Percentiles rank a stretch among this genome's conserved stretches.
These are phyloP conservation scores for Ophion ventricosus DNA, from an alignment of 2,888 invertebrate species.

Conservation along the genomic window DNA sequence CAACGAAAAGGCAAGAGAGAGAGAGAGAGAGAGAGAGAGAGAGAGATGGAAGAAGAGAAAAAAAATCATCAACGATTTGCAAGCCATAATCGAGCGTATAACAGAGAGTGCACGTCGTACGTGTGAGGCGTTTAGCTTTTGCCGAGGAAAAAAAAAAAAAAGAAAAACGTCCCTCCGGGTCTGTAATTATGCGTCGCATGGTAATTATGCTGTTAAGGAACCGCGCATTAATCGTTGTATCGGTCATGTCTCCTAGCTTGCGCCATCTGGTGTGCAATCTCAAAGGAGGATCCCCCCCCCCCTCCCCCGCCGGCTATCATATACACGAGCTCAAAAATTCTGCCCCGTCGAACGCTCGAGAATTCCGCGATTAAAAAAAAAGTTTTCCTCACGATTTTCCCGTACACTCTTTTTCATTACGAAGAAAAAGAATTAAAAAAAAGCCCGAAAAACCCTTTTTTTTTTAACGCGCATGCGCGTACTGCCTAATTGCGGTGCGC, in stretches of 20 bases:
- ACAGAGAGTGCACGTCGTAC: constrained; percentile 34
- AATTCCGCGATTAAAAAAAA: too few species aligned
- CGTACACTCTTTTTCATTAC: too few species aligned
- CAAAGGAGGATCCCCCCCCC: constrained; percentile 31
- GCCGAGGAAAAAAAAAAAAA: constrained; percentile 27
- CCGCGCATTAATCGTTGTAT: constrained; percentile 63
- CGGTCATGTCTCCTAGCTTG: constrained; percentile 7
- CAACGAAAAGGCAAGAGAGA: constrained; percentile 44
- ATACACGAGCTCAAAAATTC: constrained; percentile 28
- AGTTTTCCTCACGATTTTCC: neutral
- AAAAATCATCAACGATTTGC: constrained; percentile 32
- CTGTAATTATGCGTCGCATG: constrained; percentile 64
- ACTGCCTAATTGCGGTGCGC: neutral
- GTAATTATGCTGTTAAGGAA: constrained; percentile 65
- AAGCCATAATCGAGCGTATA: constrained; percentile 51
- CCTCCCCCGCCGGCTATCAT: constrained; percentile 1
- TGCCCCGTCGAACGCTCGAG: neutral
- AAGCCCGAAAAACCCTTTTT: neutral
- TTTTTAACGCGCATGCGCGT: neutral
- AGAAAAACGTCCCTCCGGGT: constrained; percentile 52
- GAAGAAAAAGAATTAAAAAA: too few species aligned
- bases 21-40: neutral
- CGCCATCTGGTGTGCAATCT: constrained; percentile 23
- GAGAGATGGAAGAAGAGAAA: constrained; percentile 1
- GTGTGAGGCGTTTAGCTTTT: constrained; percentile 57